Evolutionary conservation across 2,797 vertebrate genomes (phyloP).

Genomic region (Cirrhinus molitorella): DNA sequence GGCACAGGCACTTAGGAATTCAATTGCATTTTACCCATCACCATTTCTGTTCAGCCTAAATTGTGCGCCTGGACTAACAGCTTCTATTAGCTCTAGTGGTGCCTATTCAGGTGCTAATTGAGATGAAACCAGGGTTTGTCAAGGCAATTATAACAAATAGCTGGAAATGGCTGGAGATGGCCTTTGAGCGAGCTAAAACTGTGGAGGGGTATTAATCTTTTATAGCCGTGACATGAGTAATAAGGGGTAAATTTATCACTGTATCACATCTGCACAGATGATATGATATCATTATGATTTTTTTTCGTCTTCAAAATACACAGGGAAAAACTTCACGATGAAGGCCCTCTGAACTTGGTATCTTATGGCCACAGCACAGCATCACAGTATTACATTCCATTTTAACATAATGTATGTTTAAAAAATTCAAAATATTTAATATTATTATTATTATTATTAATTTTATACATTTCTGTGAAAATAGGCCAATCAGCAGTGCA

Average conservation of each 20-base stretch:
- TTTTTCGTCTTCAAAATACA: constrained; percentile 78
- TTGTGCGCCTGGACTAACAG: constrained; percentile 85
- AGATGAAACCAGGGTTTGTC: constrained; percentile 94
- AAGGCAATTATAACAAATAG: constrained; percentile 96
- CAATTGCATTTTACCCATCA: constrained; percentile 71
- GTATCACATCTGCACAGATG: constrained; percentile 89
- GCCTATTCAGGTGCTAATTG: constrained; percentile 96
- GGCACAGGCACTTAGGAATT: constrained; percentile 68
- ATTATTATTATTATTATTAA: not conserved
- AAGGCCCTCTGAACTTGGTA: constrained; percentile 83
- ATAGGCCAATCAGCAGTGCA: not conserved
- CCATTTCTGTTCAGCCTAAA: constrained; percentile 69
- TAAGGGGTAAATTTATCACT: constrained; percentile 92
- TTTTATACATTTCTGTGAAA: not conserved
- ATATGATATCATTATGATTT: constrained; percentile 88
- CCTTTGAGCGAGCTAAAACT: constrained; percentile 88
- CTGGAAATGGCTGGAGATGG: constrained; percentile 93
- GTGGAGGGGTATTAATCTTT: constrained; percentile 89
- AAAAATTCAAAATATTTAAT: too few species aligned
- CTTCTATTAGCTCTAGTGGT: constrained; percentile 89
- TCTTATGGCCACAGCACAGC: too few species aligned
- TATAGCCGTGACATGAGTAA: constrained; percentile 91
- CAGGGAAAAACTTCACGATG: constrained; percentile 86
- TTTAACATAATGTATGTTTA: not conserved
- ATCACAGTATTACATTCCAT: too few species aligned